Evolutionary conservation across 2,113 vertebrate genomes (phyloP), one percentile per base, ranked within the genome.

Genomic region (Dolichotis patagonum): DNA sequence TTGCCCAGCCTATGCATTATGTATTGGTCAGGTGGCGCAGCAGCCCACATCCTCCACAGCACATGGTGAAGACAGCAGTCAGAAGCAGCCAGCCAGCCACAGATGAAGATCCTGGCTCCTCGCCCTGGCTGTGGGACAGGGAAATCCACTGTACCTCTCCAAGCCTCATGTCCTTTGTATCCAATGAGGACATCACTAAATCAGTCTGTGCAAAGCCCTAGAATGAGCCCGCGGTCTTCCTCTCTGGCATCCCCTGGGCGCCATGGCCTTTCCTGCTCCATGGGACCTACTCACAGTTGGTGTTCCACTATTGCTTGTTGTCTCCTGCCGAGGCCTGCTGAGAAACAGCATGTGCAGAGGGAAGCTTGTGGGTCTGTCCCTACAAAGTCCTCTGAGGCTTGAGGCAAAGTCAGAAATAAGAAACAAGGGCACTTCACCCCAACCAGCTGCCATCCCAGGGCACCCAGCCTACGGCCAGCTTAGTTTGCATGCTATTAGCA

Each of bases 361-460:
- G 85, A 95, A 92, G n/a, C 11, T 16, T 1, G 28, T 46, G 35
- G 38, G 7, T 11, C 12, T 69, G 75, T 77, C 67, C 75, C 77
- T 75, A 20, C 17, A 54, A 92, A 28, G 69, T 90, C 52, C 85
- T 95, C n/a, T 41, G 60, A 83, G 52, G 52, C 26, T 46, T 58
- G 69, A 88, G 54, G 86, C 93, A 93, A 94, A 96, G 60, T 93
- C 35, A 88, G 81, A 90, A 95, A 78, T 92, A 62, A 85, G 87
- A 85, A 54, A n/a, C 8, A 56, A 3, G 24, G 10, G 20, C 12
- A 69, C 43, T 30, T 56, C 38, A 90, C 81, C 35, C 56, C 82
- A 63, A 85, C 75, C 92, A 96, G 77, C 94, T 90, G 77, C 93
- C 52, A 75, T 88, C 95, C 91, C 88, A 94, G 88, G 91, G 63